A percentile compares a stretch with the other conserved stretches of the same genome.
phyloP scores from a whole-genome alignment of 2,113 vertebrate genomes.

The Mellivora capensis region DNA sequence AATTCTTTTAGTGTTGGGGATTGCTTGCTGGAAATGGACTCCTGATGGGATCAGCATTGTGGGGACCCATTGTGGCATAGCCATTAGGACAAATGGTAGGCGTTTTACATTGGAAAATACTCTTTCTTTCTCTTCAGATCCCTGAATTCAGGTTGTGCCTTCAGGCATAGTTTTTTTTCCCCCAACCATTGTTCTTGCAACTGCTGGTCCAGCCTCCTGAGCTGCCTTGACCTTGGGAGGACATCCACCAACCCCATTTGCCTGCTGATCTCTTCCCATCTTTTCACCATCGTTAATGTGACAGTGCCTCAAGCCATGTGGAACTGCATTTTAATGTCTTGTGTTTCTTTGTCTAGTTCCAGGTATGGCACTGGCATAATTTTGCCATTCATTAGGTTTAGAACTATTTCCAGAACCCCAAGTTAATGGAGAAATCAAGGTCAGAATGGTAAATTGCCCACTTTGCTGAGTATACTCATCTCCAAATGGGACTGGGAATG shows the following conservation, averaged over 20 bases:
- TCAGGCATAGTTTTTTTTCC: not conserved
- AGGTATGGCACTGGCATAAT: not conserved
- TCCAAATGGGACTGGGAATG: not conserved
- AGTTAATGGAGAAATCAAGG: not conserved
- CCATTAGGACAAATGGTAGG: not conserved
- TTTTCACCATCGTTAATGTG: not conserved
- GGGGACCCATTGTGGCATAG: not conserved
- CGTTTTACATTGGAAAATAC: not conserved
- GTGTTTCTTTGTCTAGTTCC: constrained; percentile 33
- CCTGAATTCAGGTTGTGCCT: not conserved
- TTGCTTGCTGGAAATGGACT: not conserved
- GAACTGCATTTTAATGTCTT: constrained; percentile 34
- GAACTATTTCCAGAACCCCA: not conserved
- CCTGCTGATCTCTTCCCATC: not conserved
- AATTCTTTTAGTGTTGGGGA: not conserved
- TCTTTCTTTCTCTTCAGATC: not conserved
- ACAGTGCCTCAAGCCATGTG: not conserved
- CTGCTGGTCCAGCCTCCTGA: not conserved
- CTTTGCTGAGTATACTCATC: not conserved
- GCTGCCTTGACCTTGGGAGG: not conserved
- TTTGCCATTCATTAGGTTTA: not conserved
- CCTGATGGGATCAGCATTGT: not conserved
- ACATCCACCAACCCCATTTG: not conserved
- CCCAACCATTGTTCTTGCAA: not conserved
- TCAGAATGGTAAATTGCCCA: not conserved